Evolutionary conservation across 2,797 vertebrate species (phyloP), one percentile per base, ranked within the genome.

Genomic region (Pangasius macronema): DNA sequence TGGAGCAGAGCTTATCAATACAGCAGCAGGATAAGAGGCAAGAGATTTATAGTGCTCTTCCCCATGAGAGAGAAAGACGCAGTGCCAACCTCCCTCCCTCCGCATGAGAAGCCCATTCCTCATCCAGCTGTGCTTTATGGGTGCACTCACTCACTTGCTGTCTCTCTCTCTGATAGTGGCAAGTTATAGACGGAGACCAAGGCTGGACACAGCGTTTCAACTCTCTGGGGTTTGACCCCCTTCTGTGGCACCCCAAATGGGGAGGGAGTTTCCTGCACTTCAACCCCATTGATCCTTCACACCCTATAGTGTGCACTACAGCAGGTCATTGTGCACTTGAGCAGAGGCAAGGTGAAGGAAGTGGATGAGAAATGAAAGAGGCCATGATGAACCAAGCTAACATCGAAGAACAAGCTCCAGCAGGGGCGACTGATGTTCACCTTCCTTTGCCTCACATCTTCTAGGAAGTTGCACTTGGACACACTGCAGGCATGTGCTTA

Each of bases 1-100:
- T 67, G 51, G 76, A 88, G 90, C 87, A 91, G 88, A 88, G 91
- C 90, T 93, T 92, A 92, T 93, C 92, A 91, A 91, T 92, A 91
- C 87, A 90, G 76, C 88, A 87, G 82, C 57, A 83, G 89, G 91
- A 92, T 91, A 91, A 91, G 91, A 92, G 87, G 88, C 75, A 53
- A 82, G 89, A 91, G 92, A 93, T 92, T 92, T 92, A 92, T 93
- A 67, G 91, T 20, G 67, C 87, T 89, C 87, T 89, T 90, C 73
- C 88, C 91, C 83, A 88, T 49, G 85, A 85, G 88, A 88, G 90
- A 91, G 91, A 90, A 89, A 90, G 90, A 85, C 85, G 87, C 86
- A 89, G 86, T 85, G 86, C 87, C 42, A 46, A 33, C 82, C 87
- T 72, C 72, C 84, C 70, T 86, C 87, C 88, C 83, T 88, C 80